Conservation (phyloP, 1,140 invertebrate species). For the Drosophila persimilis region DNA sequence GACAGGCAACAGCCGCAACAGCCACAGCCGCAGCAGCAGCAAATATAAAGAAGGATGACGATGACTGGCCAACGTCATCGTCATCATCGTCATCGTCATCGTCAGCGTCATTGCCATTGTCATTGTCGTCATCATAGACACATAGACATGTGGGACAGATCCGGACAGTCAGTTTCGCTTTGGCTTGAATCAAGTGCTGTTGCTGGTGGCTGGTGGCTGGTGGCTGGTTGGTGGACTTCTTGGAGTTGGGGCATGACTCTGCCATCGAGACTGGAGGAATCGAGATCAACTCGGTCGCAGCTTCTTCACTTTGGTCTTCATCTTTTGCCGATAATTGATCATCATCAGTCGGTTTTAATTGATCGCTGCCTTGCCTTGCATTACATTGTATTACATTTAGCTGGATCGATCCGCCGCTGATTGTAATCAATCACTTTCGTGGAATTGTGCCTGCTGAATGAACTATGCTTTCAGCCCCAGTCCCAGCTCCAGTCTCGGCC, state of each 20-base stretch:
- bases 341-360: slow-evolving; percentile 80
- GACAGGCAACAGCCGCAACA: slow-evolving; percentile 31
- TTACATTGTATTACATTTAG: slow-evolving; percentile 5
- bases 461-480: slow-evolving; percentile 51
- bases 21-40: too few species aligned
- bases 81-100: slow-evolving; percentile 48
- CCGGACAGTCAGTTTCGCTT: slow-evolving; percentile 45
- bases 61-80: slow-evolving; percentile 61
- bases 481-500: neutral
- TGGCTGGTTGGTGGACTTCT: too few species aligned
- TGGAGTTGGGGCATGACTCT: slow-evolving; percentile 5
- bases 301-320: slow-evolving; percentile 40
- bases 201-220: too few species aligned
- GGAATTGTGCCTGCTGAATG: slow-evolving; percentile 68
- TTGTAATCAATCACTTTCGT: slow-evolving; percentile 81
- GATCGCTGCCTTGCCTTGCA: slow-evolving; percentile 59
- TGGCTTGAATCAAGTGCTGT: slow-evolving; percentile 44
- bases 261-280: slow-evolving; percentile 3
- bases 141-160: slow-evolving; percentile 26
- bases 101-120: slow-evolving; percentile 50
- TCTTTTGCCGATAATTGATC: slow-evolving; percentile 74
- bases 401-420: slow-evolving; percentile 37
- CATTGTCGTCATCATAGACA: slow-evolving; percentile 58
- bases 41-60: slow-evolving; percentile 47
- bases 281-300: slow-evolving; percentile 19